phyloP scores from a whole-genome alignment of 2,113 vertebrate species.

The Anoura caudifer region DNA sequence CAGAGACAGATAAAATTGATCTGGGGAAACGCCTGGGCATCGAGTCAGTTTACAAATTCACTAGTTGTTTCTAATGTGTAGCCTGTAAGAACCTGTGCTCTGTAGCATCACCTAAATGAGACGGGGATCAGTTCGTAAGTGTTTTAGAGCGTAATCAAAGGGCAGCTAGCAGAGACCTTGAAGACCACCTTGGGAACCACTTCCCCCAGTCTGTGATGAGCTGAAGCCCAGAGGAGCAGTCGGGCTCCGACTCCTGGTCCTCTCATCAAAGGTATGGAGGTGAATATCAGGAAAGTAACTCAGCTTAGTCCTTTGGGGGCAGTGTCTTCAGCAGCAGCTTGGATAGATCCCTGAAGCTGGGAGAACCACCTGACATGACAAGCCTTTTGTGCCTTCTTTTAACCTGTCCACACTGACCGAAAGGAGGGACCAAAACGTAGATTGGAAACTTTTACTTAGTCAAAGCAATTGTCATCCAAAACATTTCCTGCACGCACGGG shows the following conservation, averaged over 20 bases:
- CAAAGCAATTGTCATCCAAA: not conserved
- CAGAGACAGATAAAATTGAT: not conserved
- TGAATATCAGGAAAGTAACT: not conserved
- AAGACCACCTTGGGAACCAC: not conserved
- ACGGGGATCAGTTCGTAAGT: not conserved
- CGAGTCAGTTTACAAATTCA: not conserved
- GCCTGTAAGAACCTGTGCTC: not conserved
- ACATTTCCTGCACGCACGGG: not conserved
- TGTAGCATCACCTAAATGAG: not conserved
- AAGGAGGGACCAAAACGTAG: not conserved
- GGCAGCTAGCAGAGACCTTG: not conserved
- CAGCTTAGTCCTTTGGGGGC: not conserved
- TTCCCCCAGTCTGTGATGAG: not conserved
- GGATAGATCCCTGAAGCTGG: not conserved
- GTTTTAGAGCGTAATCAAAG: not conserved
- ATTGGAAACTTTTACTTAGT: not conserved
- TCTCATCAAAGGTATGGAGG: not conserved
- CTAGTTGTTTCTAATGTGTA: not conserved
- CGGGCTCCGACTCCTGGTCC: not conserved
- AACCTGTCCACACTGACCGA: not conserved
- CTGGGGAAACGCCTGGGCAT: not conserved
- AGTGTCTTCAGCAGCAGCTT: not conserved
- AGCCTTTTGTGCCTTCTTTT: not conserved
- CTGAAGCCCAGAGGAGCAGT: not conserved
- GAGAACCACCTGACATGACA: not conserved